Evolutionary conservation across 2,797 vertebrate genomes (phyloP).

Genomic region (Paramormyrops hopkinsi): DNA sequence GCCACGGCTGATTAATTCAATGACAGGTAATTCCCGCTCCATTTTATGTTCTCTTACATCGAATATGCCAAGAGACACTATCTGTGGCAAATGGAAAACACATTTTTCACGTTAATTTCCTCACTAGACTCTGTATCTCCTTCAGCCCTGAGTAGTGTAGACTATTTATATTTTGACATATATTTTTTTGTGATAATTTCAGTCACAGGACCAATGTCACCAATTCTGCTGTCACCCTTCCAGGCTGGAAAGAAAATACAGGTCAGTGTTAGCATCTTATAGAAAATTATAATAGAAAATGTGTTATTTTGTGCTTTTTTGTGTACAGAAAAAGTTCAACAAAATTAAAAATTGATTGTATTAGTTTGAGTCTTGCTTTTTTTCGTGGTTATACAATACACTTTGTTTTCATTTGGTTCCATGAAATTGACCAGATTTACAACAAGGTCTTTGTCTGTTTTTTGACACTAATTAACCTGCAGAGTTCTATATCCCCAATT

Average conservation of each 20-base stretch:
- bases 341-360: background rate
- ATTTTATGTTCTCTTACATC: background rate
- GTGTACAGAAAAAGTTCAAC: background rate
- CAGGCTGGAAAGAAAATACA: conserved; percentile 49
- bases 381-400: background rate
- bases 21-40: background rate
- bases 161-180: background rate
- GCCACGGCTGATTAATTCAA: background rate
- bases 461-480: conserved; percentile 13
- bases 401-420: background rate
- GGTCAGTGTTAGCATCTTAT: conserved; percentile 41
- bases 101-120: background rate
- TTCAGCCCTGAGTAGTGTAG: background rate
- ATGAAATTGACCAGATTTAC: background rate
- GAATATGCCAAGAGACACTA: background rate
- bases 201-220: conserved; percentile 44
- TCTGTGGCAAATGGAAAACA: conserved; percentile 6
- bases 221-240: conserved; percentile 46
- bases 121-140: background rate
- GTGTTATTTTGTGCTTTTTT: background rate
- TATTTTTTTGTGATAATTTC: conserved; percentile 16
- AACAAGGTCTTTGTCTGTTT: conserved; percentile 10
- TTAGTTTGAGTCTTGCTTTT: background rate
- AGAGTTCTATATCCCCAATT: conserved; percentile 28
- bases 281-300: background rate